Conservation (phyloP, 2,113 vertebrate species). For the Monarcha castaneiventris region DNA sequence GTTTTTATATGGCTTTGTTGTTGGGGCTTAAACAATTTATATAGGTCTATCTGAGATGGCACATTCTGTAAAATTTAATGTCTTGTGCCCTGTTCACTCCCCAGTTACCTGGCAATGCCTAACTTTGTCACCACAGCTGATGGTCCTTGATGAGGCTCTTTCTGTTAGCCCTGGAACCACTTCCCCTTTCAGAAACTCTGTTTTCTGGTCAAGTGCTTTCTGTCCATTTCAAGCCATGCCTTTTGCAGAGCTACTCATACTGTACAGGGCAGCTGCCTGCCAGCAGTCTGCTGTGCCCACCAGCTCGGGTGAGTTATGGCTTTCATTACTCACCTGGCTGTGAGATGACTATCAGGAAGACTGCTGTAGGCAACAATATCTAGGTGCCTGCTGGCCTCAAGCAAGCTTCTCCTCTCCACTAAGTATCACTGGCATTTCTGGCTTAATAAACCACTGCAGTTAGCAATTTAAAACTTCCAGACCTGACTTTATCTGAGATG, state of each 20-base stretch:
- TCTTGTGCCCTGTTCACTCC: not conserved
- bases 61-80: not conserved
- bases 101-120: not conserved
- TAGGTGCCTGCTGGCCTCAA: not conserved
- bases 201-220: not conserved
- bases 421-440: not conserved
- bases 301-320: not conserved
- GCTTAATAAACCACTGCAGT: not conserved
- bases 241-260: not conserved
- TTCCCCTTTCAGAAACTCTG: not conserved
- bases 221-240: not conserved
- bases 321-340: not conserved
- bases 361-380: not conserved
- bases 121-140: not conserved
- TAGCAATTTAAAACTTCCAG: not conserved
- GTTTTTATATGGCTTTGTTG: not conserved
- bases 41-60: not conserved
- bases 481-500: not conserved
- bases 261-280: not conserved
- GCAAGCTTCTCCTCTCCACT: not conserved
- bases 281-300: not conserved
- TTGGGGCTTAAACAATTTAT: not conserved
- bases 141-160: not conserved
- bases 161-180: not conserved
- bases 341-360: not conserved